phyloP scores from a whole-genome alignment of 2,888 invertebrate species.

The Dendrolimus pini region DNA sequence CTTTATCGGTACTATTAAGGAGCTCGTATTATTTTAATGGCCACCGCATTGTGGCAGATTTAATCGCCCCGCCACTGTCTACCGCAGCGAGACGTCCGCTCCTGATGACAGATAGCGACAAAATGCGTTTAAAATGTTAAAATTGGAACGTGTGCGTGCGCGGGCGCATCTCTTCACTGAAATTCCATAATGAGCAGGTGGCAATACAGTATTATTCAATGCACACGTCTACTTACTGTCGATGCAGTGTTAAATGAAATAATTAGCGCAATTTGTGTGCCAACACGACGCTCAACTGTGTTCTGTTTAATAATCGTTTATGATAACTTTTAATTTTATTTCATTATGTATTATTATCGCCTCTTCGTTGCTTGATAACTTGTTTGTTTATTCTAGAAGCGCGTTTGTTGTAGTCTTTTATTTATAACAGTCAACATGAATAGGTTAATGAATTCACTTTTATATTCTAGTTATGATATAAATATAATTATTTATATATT shows the following conservation, averaged over 20 bases:
- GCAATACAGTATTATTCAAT: slow-evolving; percentile 20
- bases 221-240: slow-evolving; percentile 58
- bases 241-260: slow-evolving; percentile 31
- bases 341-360: too few relatives aligned
- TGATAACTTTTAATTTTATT: background rate
- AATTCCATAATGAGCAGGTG: slow-evolving; percentile 6
- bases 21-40: slow-evolving; percentile 54
- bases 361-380: background rate
- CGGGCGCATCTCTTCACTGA: slow-evolving; percentile 24
- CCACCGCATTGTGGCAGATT: slow-evolving; percentile 54
- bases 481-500: too few relatives aligned
- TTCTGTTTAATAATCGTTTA: background rate
- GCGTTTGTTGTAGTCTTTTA: background rate
- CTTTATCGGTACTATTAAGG: slow-evolving; percentile 52
- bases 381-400: background rate
- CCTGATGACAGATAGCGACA: slow-evolving; percentile 67
- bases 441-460: background rate
- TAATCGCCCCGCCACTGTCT: slow-evolving; percentile 42
- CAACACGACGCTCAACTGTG: slow-evolving; percentile 43
- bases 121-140: slow-evolving; percentile 59
- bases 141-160: slow-evolving; percentile 51
- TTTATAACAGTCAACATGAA: background rate
- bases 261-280: slow-evolving; percentile 38
- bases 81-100: slow-evolving; percentile 44
- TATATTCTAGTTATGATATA: too few relatives aligned